Evolutionary conservation across 2,797 vertebrate species (phyloP), one percentile per base, ranked within the genome.

Genomic region (Mallotus villosus): DNA sequence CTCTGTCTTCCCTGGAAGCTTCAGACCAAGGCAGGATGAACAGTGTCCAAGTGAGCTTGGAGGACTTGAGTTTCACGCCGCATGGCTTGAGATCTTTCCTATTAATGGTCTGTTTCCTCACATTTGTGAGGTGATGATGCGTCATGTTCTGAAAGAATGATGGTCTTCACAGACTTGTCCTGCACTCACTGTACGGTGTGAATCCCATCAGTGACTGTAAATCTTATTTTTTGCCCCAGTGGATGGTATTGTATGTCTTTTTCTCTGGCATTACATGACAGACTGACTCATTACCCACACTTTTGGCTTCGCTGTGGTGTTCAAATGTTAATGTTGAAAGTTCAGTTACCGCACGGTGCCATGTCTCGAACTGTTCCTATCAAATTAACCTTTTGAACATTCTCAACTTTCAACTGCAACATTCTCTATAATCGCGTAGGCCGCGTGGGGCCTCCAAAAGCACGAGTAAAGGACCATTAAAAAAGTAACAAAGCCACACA

Each of bases 101-200:
- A 19, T 19, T 71, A 32, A 62, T 72, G 51, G 72, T 68, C 72
- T 67, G 27, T 55, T 70, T 76, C 65, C 41, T 74, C 21, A 29
- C 34, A 53, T 72, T 70, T 55, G 32, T 19, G 68, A 63, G 53
- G 25, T 65, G 63, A 72, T 34, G 55, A 19, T 65, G 66, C 49
- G 59, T 74, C 51, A 2, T 72, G 29, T 64, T 58, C 29, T 25
- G 57, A 51, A 63, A 70, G 22, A 12, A 70, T 34, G 11, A 61
- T 21, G 57, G 16, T 55, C 53, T 65, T 65, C 57, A 37, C 58
- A 74, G 11, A 60, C 55, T 34, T 57, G 21, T 72, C 4, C 19
- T 63, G 14, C 11, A n/a, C 17, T 34, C 12, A 21, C 27, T 58
- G 17, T 57, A 34, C 8, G 19, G 27, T 62, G 27, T 67, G n/a